Evolutionary conservation across 2,797 vertebrate genomes (phyloP).

Genomic region (Danio choprae): DNA sequence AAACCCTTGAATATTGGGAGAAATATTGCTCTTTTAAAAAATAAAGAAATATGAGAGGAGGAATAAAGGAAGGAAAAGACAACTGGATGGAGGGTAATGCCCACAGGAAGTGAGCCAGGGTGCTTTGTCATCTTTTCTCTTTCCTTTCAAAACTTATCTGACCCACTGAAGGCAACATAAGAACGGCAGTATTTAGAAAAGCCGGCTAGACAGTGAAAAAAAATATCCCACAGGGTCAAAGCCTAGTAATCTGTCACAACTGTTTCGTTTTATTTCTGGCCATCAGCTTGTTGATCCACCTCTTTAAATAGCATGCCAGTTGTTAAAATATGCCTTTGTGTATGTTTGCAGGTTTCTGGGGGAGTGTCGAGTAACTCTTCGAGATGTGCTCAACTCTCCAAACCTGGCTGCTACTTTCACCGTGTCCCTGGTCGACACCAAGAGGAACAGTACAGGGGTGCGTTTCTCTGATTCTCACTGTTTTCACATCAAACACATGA

Average conservation of each 20-base stretch:
- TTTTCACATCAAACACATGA: background rate
- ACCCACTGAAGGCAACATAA: slow-evolving; percentile 14
- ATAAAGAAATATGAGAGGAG: background rate
- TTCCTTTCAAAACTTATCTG: slow-evolving; percentile 27
- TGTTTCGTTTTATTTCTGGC: background rate
- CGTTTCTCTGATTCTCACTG: background rate
- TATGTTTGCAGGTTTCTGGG: slow-evolving; percentile 85
- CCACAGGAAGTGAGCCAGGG: slow-evolving; percentile 46
- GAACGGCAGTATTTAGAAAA: slow-evolving; percentile 16
- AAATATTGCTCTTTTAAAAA: background rate
- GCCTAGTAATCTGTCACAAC: background rate
- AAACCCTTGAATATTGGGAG: background rate
- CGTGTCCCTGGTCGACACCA: slow-evolving; percentile 85
- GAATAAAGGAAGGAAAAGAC: slow-evolving; percentile 48
- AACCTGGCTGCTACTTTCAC: slow-evolving; percentile 86
- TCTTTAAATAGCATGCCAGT: background rate
- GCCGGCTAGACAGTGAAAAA: slow-evolving; percentile 5
- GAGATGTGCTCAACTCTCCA: slow-evolving; percentile 85
- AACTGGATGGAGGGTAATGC: slow-evolving; percentile 36
- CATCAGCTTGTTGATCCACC: background rate
- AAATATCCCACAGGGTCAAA: slow-evolving; percentile 19
- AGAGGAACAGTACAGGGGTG: slow-evolving; percentile 90
- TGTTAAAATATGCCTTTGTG: slow-evolving; percentile 3
- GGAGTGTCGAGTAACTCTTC: slow-evolving; percentile 82
- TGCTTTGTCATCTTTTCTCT: slow-evolving; percentile 19